Conservation (phyloP, 2,113 vertebrate genomes). For the Phalacrocorax aristotelis region DNA sequence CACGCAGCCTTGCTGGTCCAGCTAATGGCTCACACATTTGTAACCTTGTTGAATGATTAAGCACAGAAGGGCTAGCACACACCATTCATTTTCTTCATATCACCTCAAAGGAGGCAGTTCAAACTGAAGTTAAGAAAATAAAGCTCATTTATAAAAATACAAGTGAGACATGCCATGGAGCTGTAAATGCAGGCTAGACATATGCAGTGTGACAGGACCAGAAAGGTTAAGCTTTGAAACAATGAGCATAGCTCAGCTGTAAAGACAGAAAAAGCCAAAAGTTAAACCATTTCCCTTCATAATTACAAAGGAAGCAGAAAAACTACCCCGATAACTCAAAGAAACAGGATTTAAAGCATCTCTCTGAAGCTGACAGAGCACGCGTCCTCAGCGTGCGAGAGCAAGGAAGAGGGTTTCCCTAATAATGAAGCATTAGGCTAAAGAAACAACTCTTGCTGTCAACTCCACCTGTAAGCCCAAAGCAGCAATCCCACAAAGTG, state of each 20-base stretch:
- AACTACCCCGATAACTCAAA: background rate
- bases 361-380: background rate
- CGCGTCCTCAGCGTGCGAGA: accelerated
- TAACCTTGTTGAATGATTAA: background rate
- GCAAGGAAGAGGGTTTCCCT: background rate
- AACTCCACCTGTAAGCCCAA: background rate
- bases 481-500: background rate
- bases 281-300: background rate
- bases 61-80: background rate
- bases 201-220: background rate
- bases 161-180: background rate
- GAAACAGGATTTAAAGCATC: background rate
- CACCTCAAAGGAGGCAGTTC: background rate
- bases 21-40: background rate
- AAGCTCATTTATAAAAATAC: background rate
- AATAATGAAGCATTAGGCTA: background rate
- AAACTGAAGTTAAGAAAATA: conserved; percentile 20
- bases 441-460: background rate
- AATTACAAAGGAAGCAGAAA: background rate
- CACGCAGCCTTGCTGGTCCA: background rate
- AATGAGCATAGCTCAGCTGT: background rate
- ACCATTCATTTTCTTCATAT: background rate
- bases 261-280: background rate
- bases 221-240: background rate
- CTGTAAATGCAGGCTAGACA: background rate